Base-by-base conservation (phyloP, 2,113 vertebrate genomes). In the Silurus glanis region DNA sequence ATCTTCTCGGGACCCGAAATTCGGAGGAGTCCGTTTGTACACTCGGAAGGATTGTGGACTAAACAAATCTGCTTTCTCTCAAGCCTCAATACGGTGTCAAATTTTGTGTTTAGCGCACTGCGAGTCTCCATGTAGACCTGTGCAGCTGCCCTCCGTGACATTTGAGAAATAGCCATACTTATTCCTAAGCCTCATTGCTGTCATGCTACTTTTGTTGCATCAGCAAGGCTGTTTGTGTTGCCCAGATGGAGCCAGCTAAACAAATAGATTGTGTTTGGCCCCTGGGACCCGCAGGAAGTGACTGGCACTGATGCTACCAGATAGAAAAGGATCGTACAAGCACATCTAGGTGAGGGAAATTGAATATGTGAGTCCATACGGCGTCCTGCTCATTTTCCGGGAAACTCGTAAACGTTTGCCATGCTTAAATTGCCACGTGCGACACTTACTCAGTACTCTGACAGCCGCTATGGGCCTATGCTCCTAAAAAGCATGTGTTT, bases 331-430 rank as follows among this genome's bases (percentile, higher is more conserved):
- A 82, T 25, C 58, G 59, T 45, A 80, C 80, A 89, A 53, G 25
- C 61, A 75, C 58, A 75, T 3, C 62, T 25, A 75, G 84, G 21
- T 45, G 16, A 72, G 55, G 83, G 25, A 89, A 85, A 92, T 84
- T 79, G 86, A 87, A 67, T 88, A 81, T 82, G 56, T 85, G 69
- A 80, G 83, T 28, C 74, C 74, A 76, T 6, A 23, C 13, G 4
- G 25, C 82, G 79, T 92, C 79, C 89, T 37, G 82, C 88, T 89
- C 83, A 87, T 92, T 92, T 85, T 88, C 89, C 66, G 85, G 37
- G 80, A 84, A 47, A 10, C 80, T 89, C 88, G 89, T 92, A 90
- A 92, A 92, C 90, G 86, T 74, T 84, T 72, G 82, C 81, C 81
- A 88, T 79, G 87, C 89, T 91, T 86, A 85, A 87, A 78, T 28